Evolutionary conservation across 1,140 invertebrate genomes (phyloP).

Genomic region (Drosophila auraria): DNA sequence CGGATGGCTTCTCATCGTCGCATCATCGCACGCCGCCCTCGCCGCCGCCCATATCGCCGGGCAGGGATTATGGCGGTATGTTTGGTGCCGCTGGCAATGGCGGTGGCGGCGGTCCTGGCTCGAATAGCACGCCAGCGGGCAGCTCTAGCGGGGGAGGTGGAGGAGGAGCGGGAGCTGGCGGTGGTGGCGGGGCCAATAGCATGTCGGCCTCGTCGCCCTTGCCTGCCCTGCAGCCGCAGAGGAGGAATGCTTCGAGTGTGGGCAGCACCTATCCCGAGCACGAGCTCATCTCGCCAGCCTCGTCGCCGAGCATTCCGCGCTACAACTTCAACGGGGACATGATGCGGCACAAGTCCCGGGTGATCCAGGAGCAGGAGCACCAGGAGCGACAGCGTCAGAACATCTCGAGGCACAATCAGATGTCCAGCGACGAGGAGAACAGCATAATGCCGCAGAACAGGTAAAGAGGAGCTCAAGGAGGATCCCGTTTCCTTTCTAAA

Average conservation of each 20-base stretch:
- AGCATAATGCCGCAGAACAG: constrained; percentile 85
- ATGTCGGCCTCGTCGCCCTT: constrained; percentile 81
- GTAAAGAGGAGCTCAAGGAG: constrained; percentile 13
- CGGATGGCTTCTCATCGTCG: constrained; percentile 76
- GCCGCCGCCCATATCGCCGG: constrained; percentile 82
- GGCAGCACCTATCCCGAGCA: constrained; percentile 84
- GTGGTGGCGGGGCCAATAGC: constrained; percentile 59
- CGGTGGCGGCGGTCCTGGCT: constrained; percentile 58
- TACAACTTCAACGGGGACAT: constrained; percentile 84
- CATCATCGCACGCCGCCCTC: constrained; percentile 83
- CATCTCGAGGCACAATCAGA: constrained; percentile 75
- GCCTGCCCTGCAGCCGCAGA: constrained; percentile 74
- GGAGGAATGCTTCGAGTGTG: constrained; percentile 79
- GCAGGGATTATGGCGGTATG: constrained; percentile 80
- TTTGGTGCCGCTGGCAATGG: constrained; percentile 56
- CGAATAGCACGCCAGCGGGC: constrained; percentile 72
- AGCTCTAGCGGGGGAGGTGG: constrained; percentile 73
- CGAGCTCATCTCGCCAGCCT: constrained; percentile 84
- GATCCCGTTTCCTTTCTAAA: too few relatives aligned
- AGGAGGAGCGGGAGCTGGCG: constrained; percentile 21
- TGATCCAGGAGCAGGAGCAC: constrained; percentile 75
- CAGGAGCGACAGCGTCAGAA: constrained; percentile 73
- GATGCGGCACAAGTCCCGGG: constrained; percentile 76
- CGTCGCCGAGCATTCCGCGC: constrained; percentile 82
- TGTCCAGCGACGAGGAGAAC: constrained; percentile 85